These are phyloP conservation scores for Drosophila lacertosa DNA, from an alignment of 1,140 invertebrate genomes.

Conservation along the genomic window DNA sequence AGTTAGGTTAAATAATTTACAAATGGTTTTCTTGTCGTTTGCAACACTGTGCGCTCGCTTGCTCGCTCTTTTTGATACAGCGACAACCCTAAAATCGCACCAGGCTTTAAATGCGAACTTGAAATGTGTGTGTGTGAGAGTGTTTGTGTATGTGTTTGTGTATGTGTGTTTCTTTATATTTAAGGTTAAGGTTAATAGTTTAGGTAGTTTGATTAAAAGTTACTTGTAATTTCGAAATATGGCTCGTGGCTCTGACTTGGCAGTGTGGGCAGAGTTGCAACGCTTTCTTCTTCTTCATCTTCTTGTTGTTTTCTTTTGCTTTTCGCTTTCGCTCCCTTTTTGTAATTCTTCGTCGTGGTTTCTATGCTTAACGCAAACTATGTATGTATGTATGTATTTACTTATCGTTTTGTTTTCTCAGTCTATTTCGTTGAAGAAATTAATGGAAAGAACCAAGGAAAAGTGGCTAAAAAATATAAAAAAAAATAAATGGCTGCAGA, in stretches of 20 bases:
- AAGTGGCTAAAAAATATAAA: not conserved
- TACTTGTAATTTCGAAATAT: conserved; percentile 81
- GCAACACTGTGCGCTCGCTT: conserved; percentile 56
- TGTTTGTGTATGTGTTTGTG: conserved; percentile 28
- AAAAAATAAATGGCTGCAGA: conserved; percentile 29
- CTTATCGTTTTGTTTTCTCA: conserved; percentile 55
- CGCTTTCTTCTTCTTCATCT: too few species aligned
- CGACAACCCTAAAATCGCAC: conserved; percentile 58
- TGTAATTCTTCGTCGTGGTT: conserved; percentile 30
- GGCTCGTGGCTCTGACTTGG: conserved; percentile 82
- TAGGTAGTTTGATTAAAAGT: conserved; percentile 80
- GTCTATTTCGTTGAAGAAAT: conserved; percentile 74
- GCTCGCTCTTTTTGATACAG: conserved; percentile 52
- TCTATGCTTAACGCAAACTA: conserved; percentile 42
- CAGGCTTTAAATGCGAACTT: conserved; percentile 50
- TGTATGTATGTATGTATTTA: conserved; percentile 29
- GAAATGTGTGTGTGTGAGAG: conserved; percentile 39
- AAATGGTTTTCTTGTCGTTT: conserved; percentile 54
- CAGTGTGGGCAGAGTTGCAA: conserved; percentile 73
- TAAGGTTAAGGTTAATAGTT: conserved; percentile 79
- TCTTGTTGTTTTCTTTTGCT: too few species aligned
- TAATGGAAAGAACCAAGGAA: conserved; percentile 43
- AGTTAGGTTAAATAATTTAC: conserved; percentile 76
- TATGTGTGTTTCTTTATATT: conserved; percentile 48
- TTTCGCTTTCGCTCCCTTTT: conserved; percentile 27